phyloP scores from a whole-genome alignment of 2,113 vertebrate genomes.

The Oceanites oceanicus region DNA sequence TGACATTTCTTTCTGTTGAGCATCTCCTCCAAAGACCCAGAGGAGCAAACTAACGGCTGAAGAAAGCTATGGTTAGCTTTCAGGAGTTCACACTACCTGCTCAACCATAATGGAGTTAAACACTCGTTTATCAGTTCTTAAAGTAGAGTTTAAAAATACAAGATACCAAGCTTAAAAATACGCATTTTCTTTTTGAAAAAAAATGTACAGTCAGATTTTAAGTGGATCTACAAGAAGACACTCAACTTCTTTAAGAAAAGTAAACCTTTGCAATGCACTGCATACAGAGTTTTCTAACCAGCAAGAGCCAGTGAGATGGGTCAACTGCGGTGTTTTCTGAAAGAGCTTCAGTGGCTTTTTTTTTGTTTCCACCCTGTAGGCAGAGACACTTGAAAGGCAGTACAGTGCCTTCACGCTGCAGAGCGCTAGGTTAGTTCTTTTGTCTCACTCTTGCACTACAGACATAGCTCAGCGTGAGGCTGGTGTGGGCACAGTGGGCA shows the following conservation, averaged over 20 bases:
- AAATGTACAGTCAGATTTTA: background rate
- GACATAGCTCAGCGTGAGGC: constrained; percentile 54
- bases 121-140: background rate
- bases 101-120: background rate
- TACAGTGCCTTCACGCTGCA: background rate
- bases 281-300: background rate
- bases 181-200: background rate
- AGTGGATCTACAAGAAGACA: constrained; percentile 4
- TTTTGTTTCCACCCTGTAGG: background rate
- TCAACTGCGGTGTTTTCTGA: background rate
- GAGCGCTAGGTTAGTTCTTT: background rate
- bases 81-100: background rate
- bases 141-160: background rate
- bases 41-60: background rate
- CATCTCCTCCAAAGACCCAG: background rate
- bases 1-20: background rate
- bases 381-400: background rate
- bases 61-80: background rate
- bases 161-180: constrained; percentile 46
- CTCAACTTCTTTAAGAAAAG: background rate
- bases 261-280: constrained; percentile 10
- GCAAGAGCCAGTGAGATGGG: background rate
- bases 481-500: constrained; percentile 79
- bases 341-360: background rate
- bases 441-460: background rate